phyloP scores from a whole-genome alignment of 2,113 vertebrate genomes.

The Dipodomys merriami region DNA sequence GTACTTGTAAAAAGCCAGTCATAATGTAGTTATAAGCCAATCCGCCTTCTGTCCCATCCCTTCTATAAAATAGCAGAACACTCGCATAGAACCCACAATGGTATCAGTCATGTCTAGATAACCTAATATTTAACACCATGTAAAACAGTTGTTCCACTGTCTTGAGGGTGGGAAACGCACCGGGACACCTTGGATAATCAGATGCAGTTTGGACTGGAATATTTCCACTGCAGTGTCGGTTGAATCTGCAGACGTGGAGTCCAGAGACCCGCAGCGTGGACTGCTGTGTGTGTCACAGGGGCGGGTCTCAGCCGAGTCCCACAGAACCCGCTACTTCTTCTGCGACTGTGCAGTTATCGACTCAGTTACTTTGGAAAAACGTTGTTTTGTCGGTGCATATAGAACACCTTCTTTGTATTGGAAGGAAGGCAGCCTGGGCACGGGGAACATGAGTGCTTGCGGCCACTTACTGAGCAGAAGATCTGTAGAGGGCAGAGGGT shows the following conservation, averaged over 20 bases:
- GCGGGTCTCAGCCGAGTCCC: no score
- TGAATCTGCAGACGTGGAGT: background rate
- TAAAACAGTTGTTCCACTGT: background rate
- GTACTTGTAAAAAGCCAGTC: no score
- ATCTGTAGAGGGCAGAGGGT: background rate
- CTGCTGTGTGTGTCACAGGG: background rate
- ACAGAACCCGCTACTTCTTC: no score
- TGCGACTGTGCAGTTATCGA: background rate
- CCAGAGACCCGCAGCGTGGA: rapidly evolving
- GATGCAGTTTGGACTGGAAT: background rate
- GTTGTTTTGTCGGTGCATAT: background rate
- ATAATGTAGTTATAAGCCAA: background rate
- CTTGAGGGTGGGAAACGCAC: background rate
- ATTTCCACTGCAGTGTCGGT: background rate
- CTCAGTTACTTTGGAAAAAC: background rate
- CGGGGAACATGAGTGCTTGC: background rate
- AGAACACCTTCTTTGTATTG: background rate
- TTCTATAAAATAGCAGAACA: background rate
- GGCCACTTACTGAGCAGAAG: background rate
- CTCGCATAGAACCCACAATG: background rate
- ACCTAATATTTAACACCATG: background rate
- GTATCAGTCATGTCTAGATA: background rate
- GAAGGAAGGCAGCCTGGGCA: background rate
- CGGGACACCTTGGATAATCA: background rate
- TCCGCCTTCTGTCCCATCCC: background rate